phyloP scores from a whole-genome alignment of 1,140 invertebrate genomes.

The Spodoptera litura region DNA sequence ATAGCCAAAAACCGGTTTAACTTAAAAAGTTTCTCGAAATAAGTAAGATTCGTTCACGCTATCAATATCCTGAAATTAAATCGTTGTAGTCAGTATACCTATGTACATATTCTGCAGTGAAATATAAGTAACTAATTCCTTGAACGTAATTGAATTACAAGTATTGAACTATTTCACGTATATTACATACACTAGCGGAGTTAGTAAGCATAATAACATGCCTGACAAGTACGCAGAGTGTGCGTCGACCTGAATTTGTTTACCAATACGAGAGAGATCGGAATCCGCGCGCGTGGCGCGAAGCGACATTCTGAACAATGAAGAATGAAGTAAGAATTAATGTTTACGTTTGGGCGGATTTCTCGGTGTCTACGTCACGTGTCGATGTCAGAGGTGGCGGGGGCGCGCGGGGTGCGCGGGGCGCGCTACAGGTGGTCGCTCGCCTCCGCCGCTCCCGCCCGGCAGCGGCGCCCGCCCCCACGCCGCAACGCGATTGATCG shows the following conservation, averaged over 20 bases:
- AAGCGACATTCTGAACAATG: conserved; percentile 81
- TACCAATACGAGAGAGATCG: conserved; percentile 80
- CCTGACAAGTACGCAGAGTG: conserved; percentile 37
- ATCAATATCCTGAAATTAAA: conserved; percentile 1
- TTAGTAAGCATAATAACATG: conserved; percentile 50
- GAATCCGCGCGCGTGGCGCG: conserved; percentile 76
- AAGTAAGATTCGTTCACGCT: neutral
- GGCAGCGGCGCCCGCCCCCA: conserved; percentile 39
- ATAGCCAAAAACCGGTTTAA: too few species aligned
- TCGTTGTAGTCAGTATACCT: neutral
- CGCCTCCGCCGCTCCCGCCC: conserved; percentile 49
- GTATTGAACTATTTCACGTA: conserved; percentile 54
- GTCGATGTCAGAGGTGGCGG: conserved; percentile 64
- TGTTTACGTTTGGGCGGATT: conserved; percentile 85
- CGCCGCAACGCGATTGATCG: conserved; percentile 76
- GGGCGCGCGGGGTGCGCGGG: conserved; percentile 50
- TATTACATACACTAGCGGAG: conserved; percentile 18
- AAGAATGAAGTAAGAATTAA: conserved; percentile 85
- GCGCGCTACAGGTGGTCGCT: conserved; percentile 78
- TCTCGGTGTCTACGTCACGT: conserved; percentile 82
- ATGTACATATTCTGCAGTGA: neutral
- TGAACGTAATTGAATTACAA: conserved; percentile 76
- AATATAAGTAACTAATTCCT: conserved; percentile 66
- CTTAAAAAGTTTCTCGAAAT: neutral
- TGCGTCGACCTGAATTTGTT: conserved; percentile 71